Evolutionary conservation across 2,888 invertebrate species (phyloP), one percentile per base, ranked within the genome.

Genomic region (Papilio gigon): DNA sequence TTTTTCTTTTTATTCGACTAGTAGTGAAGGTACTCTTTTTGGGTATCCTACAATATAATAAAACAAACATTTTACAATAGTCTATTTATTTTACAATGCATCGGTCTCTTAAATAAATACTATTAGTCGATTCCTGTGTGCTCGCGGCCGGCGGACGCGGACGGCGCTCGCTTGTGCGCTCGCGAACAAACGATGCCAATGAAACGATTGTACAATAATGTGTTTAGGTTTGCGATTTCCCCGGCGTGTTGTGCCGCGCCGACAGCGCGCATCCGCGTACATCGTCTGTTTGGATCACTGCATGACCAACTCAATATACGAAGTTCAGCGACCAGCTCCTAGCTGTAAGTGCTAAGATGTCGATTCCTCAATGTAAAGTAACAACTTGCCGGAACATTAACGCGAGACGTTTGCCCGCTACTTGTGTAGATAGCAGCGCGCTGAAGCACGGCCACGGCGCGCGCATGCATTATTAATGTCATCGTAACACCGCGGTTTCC

Each of bases 381-480:
- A 47, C 1, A 17, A 44, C 2, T 44, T 17, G 44, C 11, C 4
- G 12, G 4, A 22, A 47, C 11, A 47, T 47, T 22, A 22, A 22
- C 12, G 47, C 11, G 11, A 22, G 12, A 47, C 11, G 22, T 22
- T 22, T 4, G 8, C 22, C 22, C 6, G 42, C 3, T 20, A n/a
- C n/a, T 44, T 44, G 9, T 8, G 42, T 42, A 42, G n/a, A 17
- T 17, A 42, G 20, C 20, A 47, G 22, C 11, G 47, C 22, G 22
- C 1, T 22, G 47, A 12, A 47, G 47, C 47, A 22, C 12, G 5
- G 47, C 44, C 44, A 20, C 22, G 22, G 22, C 11, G 47, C 12
- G 22, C 22, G 44, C 22, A 47, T 47, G 22, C 47, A 47, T 47
- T 22, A 47, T 47, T 47, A 47, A 47, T 47, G 11, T 9, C 47